Evolutionary conservation across 2,113 vertebrate species (phyloP), one percentile per base, ranked within the genome.

Genomic region (Oryzias javanicus): DNA sequence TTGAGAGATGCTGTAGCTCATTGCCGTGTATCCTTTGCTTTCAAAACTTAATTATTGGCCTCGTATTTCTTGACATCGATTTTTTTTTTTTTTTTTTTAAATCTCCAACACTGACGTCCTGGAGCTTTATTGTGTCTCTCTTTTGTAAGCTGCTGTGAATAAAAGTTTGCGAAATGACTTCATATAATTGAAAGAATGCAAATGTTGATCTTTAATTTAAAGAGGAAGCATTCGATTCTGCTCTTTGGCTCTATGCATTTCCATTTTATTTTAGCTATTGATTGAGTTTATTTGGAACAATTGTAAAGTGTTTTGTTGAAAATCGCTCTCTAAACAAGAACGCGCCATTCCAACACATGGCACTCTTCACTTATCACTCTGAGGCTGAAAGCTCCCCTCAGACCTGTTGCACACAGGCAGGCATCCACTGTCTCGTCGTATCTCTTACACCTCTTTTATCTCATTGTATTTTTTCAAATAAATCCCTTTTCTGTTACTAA

Each of bases 311-410:
- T 42, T 71, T 51, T 61, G 44, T 56, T 15, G 55, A 4, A 25
- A 44, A 42, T 49, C 27, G 55, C 27, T 25, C 55, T 14, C 49
- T 35, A 12, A 18, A 49, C 29, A 42, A 19, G 47, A 53, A 53
- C 19, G 8, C 15, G 60, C 64, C 49, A 60, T 53, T 70, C 63
- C 70, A 76, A 79, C 86, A 85, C 66, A 84, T 47, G 77, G 64
- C 69, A 56, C 18, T 41, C 71, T 73, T 88, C 84, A 88, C 79
- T 85, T 86, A 76, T 58, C 84, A 84, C 83, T 65, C 64, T 40
- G 58, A 45, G 59, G 67, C 69, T 87, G 78, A 89, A 78, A 74
- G 79, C 81, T 87, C 82, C 74, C 82, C 8, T 7, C 74, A 82
- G 82, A 78, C 77, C 67, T 70, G 63, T 77, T 81, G 67, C 12